Evolutionary conservation across 2,113 vertebrate species (phyloP).

Genomic region (Brachypodius melanocephalos): DNA sequence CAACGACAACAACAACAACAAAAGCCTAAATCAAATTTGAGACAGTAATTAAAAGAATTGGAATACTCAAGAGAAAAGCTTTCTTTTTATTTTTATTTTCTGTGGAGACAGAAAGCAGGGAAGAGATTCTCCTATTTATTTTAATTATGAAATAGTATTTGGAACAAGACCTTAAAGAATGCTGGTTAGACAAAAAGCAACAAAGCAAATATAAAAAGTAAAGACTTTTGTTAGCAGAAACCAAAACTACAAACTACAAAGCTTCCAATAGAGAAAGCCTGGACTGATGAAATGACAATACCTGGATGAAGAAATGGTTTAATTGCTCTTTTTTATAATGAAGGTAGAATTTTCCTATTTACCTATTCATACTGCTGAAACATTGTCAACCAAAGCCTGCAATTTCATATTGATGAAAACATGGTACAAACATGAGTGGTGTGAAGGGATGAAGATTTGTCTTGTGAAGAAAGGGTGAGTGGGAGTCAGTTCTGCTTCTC

Average conservation of each 20-base stretch:
- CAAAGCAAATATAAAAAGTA: not conserved
- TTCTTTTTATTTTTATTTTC: not conserved
- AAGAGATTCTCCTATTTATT: not conserved
- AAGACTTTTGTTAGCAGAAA: not conserved
- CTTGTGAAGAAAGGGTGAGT: not conserved
- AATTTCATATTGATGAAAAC: not conserved
- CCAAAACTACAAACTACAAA: not conserved
- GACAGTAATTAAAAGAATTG: constrained; percentile 16
- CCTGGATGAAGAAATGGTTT: not conserved
- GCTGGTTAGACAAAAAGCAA: not conserved
- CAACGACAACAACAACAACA: not conserved
- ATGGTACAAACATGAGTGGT: not conserved
- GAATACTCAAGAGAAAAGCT: not conserved
- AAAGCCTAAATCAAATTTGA: not conserved
- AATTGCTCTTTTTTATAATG: not conserved
- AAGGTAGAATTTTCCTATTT: not conserved
- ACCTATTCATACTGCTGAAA: not conserved
- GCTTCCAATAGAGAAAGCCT: not conserved
- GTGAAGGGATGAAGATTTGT: not conserved
- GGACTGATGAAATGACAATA: not conserved
- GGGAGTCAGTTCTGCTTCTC: not conserved
- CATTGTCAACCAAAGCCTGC: not conserved
- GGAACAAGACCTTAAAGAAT: not conserved
- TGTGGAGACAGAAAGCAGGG: not conserved
- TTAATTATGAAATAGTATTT: constrained; percentile 22